Base-by-base conservation (phyloP, 1,140 invertebrate species). In the Bombus consobrinus region DNA sequence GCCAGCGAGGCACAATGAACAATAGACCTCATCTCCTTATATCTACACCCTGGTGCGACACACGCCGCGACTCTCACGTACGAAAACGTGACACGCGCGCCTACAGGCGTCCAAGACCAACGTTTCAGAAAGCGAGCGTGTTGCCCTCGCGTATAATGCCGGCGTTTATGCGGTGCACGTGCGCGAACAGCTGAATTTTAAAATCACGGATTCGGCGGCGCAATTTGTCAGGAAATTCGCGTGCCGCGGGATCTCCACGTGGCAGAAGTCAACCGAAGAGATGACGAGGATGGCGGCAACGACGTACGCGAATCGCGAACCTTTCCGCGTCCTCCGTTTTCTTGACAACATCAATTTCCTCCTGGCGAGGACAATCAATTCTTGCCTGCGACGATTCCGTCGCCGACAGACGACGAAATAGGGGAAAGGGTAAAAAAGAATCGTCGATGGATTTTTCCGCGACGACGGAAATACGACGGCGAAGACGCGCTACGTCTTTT, bases 101-200 rank as follows among this genome's bases (percentile, higher is more conserved):
- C 74, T 81, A 39, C 62, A n/a, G 22, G 6, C 25, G 71, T 39
- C 39, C 53, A 37, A 53, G 41, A 37, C 13, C 62, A 15, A 72
- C 64, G 76, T 62, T 78, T 28, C n/a, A 32, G 75, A 83, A 34
- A 4, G 34, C 57, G 57, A 64, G 57, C 69, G n/a, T 9, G 37
- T 37, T 37, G 39, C 72, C 73, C 53, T 53, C 64, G 71, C 59
- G 76, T 64, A 90, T 89, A 89, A 90, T 81, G 85, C 57, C 81
- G 77, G 32, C 47, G 85, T 82, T 93, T 92, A 93, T 93, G 92
- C 92, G 59, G 87, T 41, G 91, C 92, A 93, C 93, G 93, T 93
- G 92, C 78, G 62, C 87, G 86, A 93, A 91, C 91, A 92, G 92
- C 92, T 93, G 92, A 90, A 93, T 92, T 93, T 93, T 92, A 92